Evolutionary conservation across 2,888 invertebrate species (phyloP).

Genomic region (Stenolophus ochropezus): DNA sequence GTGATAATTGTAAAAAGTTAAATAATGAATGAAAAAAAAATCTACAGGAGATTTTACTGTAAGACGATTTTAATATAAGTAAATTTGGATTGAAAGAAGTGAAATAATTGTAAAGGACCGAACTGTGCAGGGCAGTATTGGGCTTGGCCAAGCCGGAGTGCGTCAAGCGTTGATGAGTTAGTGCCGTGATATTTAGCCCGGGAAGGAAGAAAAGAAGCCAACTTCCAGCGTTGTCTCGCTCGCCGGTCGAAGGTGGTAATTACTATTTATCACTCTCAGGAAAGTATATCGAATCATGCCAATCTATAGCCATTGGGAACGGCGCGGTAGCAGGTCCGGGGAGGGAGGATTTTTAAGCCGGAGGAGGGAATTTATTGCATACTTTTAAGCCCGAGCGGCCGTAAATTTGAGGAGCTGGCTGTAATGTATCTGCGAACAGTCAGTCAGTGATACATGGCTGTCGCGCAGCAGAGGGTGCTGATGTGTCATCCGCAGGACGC

Average conservation of each 20-base stretch:
- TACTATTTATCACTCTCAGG: conserved; percentile 66
- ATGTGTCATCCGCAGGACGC: conserved; percentile 29
- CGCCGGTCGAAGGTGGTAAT: conserved; percentile 63
- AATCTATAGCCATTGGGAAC: conserved; percentile 64
- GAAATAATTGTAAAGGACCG: no score
- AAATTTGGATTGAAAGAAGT: no score
- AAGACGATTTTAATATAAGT: no score
- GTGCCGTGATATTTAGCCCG: conserved; percentile 58
- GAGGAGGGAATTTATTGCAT: conserved; percentile 73
- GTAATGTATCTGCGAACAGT: conserved; percentile 70
- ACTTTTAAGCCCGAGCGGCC: conserved; percentile 74
- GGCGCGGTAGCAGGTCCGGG: conserved; percentile 24
- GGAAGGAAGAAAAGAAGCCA: conserved; percentile 44
- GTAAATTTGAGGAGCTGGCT: conserved; percentile 71
- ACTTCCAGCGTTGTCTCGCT: background rate
- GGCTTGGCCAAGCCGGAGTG: background rate
- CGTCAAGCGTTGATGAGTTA: conserved; percentile 55
- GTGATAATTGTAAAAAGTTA: no score
- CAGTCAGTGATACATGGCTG: conserved; percentile 71
- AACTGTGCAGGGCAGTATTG: background rate
- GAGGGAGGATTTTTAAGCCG: conserved; percentile 71
- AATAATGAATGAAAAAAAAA: no score
- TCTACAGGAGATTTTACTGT: no score
- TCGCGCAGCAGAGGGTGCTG: conserved; percentile 36
- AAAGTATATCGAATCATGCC: conserved; percentile 64